phyloP scores from a whole-genome alignment of 2,113 vertebrate genomes.

The Delphinus delphis region DNA sequence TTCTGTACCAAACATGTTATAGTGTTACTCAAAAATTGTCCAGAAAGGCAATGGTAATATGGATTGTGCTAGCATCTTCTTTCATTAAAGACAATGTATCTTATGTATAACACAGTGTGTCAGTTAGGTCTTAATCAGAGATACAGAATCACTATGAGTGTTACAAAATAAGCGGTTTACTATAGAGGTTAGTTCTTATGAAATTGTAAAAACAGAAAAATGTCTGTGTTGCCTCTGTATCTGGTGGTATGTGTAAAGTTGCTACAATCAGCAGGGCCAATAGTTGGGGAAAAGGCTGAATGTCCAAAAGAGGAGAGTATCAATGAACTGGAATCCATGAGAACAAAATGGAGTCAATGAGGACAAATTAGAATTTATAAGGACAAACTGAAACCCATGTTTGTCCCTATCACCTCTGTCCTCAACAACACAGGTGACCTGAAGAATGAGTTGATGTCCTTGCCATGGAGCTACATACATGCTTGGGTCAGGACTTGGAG shows the following conservation, averaged over 20 bases:
- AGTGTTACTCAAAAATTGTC: constrained; percentile 5
- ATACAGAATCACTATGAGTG: background rate
- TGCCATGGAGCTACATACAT: background rate
- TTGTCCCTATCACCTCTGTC: background rate
- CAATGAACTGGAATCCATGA: background rate
- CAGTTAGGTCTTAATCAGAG: background rate
- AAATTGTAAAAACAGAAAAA: background rate
- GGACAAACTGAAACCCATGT: background rate
- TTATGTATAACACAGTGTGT: background rate
- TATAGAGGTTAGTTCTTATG: background rate
- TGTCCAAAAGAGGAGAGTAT: background rate
- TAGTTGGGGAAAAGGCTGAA: background rate
- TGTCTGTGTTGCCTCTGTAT: background rate
- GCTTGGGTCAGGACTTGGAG: background rate
- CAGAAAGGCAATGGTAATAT: background rate
- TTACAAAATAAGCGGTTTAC: background rate
- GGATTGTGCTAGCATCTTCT: background rate
- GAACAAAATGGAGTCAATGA: background rate
- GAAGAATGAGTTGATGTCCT: background rate
- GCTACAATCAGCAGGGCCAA: background rate
- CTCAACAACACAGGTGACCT: background rate
- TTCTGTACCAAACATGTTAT: constrained; percentile 6
- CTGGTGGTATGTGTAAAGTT: background rate
- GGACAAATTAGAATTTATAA: background rate
- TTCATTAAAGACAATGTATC: background rate